Conservation (phyloP, 2,113 vertebrate genomes). For the Sceloporus tristichus region DNA sequence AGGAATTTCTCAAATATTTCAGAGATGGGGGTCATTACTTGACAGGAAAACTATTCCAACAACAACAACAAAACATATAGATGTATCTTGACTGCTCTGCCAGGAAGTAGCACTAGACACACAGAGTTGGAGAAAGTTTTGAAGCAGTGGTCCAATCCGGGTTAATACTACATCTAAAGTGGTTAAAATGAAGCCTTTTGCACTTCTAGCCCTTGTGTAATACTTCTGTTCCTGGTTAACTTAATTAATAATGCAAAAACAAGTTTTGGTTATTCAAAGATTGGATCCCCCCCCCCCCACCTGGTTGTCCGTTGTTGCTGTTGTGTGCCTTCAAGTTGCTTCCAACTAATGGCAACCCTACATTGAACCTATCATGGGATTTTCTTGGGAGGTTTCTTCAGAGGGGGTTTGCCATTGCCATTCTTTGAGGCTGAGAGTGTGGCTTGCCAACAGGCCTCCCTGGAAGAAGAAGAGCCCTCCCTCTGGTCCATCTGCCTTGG, state of each 20-base stretch:
- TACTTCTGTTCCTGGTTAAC: not conserved
- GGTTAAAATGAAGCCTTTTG: not conserved
- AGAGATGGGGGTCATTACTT: not conserved
- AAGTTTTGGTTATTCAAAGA: not conserved
- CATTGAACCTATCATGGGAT: too few species aligned
- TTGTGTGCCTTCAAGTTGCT: too few species aligned
- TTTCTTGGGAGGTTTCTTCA: too few species aligned
- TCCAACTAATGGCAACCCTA: too few species aligned
- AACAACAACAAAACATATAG: not conserved
- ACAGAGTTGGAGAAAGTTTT: not conserved
- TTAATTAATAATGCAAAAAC: not conserved
- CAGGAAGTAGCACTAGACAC: not conserved
- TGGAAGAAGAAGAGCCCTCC: too few species aligned
- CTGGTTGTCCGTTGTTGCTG: too few species aligned
- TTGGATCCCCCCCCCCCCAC: not conserved
- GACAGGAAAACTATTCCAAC: not conserved
- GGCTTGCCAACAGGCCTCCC: too few species aligned
- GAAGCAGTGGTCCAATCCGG: not conserved
- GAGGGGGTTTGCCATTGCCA: too few species aligned
- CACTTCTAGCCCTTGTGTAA: not conserved
- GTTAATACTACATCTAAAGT: not conserved
- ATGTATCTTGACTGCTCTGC: not conserved
- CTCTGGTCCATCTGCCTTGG: too few species aligned
- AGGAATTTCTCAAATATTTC: not conserved
- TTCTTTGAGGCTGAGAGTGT: too few species aligned